A percentile compares a stretch with the other conserved stretches of the same genome.
Conservation (phyloP, 2,888 invertebrate genomes). For the Poecilus cupreus region DNA sequence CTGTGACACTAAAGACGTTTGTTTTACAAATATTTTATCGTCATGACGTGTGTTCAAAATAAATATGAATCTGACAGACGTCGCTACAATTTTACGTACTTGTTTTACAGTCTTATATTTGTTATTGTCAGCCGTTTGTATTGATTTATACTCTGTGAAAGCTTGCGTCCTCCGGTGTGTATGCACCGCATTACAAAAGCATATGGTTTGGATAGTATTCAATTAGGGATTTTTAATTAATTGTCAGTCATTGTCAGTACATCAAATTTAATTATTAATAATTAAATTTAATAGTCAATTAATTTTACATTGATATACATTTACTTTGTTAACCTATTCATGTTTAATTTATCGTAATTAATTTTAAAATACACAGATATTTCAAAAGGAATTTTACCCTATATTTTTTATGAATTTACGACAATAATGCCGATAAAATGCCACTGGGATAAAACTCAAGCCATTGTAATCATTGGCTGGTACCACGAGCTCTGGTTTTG, state of each 20-base stretch:
- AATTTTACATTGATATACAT: neutral
- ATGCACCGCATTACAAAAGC: neutral
- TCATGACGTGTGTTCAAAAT: constrained; percentile 29
- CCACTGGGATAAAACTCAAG: no score
- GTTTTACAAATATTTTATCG: constrained; percentile 39
- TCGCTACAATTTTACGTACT: neutral
- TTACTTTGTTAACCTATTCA: neutral
- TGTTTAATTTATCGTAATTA: constrained; percentile 17
- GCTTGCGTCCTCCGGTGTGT: neutral
- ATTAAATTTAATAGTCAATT: constrained; percentile 26
- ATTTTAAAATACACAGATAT: neutral
- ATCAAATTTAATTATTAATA: constrained; percentile 36
- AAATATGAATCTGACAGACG: constrained; percentile 28
- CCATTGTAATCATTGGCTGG: no score
- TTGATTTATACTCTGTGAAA: constrained; percentile 13
- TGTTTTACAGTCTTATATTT: constrained; percentile 18
- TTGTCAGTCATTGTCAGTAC: constrained; percentile 7
- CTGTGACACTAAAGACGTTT: constrained; percentile 20
- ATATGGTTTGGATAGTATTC: neutral
- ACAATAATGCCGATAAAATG: no score
- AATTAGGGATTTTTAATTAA: constrained; percentile 19
- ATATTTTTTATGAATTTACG: no score
- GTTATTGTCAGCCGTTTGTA: neutral
- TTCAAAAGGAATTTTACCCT: neutral
- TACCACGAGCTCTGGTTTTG: no score